Conservation (phyloP, 2,888 invertebrate genomes). For the Rhodophaea formosa region DNA sequence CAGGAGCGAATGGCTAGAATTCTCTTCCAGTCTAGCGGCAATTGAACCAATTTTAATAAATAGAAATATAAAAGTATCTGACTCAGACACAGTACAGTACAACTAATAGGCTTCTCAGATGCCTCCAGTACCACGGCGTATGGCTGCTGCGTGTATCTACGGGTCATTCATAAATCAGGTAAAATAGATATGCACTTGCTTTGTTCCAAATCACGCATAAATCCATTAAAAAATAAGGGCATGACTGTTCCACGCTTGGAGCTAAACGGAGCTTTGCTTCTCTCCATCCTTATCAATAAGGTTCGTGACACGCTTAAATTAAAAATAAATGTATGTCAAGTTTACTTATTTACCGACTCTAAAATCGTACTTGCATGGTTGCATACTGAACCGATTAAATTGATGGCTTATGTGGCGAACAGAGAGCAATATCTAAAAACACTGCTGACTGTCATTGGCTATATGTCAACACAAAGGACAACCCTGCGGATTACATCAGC, state of each 20-base stretch:
- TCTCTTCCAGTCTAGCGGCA: no score
- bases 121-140: constrained; percentile 24
- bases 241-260: constrained; percentile 20
- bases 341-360: constrained; percentile 21
- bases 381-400: constrained; percentile 12
- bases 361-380: constrained; percentile 24
- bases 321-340: constrained; percentile 14
- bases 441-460: constrained; percentile 22
- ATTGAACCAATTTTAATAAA: no score
- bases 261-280: constrained; percentile 25
- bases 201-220: constrained; percentile 28
- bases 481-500: constrained; percentile 21
- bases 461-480: constrained; percentile 20
- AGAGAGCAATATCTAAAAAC: constrained; percentile 19
- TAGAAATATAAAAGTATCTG: not conserved
- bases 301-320: constrained; percentile 12
- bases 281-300: constrained; percentile 18
- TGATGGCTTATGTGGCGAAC: constrained; percentile 19
- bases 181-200: constrained; percentile 21
- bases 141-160: constrained; percentile 26
- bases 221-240: constrained; percentile 20
- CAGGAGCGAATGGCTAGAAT: no score
- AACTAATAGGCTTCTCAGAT: constrained; percentile 26
- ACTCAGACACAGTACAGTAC: constrained; percentile 9
- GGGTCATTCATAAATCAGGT: constrained; percentile 20